Evolutionary conservation across 2,797 vertebrate genomes (phyloP).

Genomic region (Botia almorhae): DNA sequence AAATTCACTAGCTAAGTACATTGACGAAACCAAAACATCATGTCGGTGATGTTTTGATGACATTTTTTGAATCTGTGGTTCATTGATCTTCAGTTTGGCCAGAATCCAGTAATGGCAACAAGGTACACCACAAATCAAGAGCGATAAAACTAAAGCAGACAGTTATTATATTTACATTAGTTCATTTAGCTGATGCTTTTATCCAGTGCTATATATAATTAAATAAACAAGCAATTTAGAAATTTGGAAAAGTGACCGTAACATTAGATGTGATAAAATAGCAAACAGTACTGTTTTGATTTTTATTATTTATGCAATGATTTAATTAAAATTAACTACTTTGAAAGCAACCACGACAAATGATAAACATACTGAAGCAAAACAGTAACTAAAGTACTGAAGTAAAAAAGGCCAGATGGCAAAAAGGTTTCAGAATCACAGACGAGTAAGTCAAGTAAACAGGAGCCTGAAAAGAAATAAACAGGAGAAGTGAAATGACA

Average conservation of each 20-base stretch:
- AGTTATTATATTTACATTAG: not conserved
- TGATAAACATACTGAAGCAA: no score
- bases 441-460: no score
- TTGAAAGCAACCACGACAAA: not conserved
- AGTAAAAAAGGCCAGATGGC: no score
- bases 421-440: no score
- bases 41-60: conserved; percentile 5
- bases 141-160: not conserved
- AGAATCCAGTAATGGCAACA: conserved; percentile 1
- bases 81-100: conserved; percentile 15
- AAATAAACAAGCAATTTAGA: not conserved
- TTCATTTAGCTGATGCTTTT: not conserved
- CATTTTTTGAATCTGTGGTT: conserved; percentile 1
- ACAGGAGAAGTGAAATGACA: no score
- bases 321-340: not conserved
- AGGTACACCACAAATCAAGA: conserved; percentile 11
- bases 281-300: not conserved
- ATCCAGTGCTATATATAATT: not conserved
- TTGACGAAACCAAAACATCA: conserved; percentile 5
- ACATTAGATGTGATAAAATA: not conserved
- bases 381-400: no score
- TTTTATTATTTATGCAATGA: not conserved
- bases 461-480: no score
- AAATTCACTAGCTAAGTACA: conserved; percentile 24
- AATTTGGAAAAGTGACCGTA: no score